Base-by-base conservation (phyloP, 2,888 invertebrate genomes). In the Morinoia aosen region DNA sequence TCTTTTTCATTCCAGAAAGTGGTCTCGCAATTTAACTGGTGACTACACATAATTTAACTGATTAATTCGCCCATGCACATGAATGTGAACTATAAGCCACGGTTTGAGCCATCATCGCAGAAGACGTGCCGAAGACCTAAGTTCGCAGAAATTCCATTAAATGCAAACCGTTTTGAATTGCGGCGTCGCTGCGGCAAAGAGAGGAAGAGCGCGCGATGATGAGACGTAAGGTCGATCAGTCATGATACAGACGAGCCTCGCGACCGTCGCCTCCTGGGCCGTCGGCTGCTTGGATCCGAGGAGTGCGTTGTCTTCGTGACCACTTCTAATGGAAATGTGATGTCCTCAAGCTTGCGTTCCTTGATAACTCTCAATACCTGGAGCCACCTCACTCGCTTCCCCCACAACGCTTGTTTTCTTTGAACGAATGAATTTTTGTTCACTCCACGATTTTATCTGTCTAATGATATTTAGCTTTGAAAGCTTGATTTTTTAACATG, bases 331-430 rank as follows among this genome's bases (percentile, higher is more conserved):
- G 90, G 90, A 90, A 90, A 48, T 90, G 90, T 48, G 48, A 40
- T 90, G 90, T 90, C 90, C 40, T 90, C 90, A 90, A 48, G 40
- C 90, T 33, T 48, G 90, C 33, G 90, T 48, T 90, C 40, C 90
- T 90, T 90, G 90, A 90, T 90, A 90, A 90, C 90, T 76, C 76
- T 76, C 76, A 76, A 76, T 76, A 76, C 76, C 76, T 33, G 76
- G 61, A 19, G 76, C 76, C 76, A 76, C 33, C 76, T 76, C 76
- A 33, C 33, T 19, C 76, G 76, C 76, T 76, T 33, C 76, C 2
- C 25, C 16, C 76, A 76, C 76, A 33, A 33, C 76, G 76, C 76
- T 10, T 33, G 25, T 16, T 76, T 25, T 76, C 76, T 76, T 76
- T 33, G 25, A 25, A 76, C 76, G 76, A 76, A 76, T 33, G 76